These are phyloP conservation scores for Misgurnus mizolepis DNA, from an alignment of 2,113 vertebrate species.

Conservation along the genomic window DNA sequence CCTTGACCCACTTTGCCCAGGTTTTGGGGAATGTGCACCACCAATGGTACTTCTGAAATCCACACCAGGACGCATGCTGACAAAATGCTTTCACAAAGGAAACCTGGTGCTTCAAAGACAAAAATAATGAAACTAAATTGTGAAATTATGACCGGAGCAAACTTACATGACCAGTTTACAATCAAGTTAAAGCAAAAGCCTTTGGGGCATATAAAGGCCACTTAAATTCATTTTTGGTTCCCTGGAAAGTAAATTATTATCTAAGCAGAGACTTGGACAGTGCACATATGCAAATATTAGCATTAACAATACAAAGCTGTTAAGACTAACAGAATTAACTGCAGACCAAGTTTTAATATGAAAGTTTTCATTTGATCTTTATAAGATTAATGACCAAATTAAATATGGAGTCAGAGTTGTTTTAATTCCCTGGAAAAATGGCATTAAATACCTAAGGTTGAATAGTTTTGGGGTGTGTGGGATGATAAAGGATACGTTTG, in stretches of 20 bases:
- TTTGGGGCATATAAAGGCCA: constrained; percentile 40
- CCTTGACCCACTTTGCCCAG: neutral
- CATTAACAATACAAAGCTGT: constrained; percentile 2
- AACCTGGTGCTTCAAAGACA: constrained; percentile 19
- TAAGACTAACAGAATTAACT: constrained; percentile 9
- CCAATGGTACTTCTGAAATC: neutral
- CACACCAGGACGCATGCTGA: neutral
- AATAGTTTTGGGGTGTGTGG: constrained; percentile 14
- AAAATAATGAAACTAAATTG: constrained; percentile 31
- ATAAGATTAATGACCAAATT: constrained; percentile 11
- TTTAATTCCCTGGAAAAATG: neutral
- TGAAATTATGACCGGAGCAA: constrained; percentile 48
- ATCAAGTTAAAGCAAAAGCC: constrained; percentile 55
- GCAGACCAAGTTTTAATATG: neutral
- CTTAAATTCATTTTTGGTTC: constrained; percentile 27
- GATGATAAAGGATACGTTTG: neutral
- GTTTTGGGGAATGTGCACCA: constrained; percentile 6
- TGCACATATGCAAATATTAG: neutral
- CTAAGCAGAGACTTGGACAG: neutral
- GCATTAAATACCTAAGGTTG: neutral
- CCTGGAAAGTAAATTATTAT: constrained; percentile 13
- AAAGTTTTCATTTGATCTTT: neutral
- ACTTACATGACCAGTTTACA: constrained; percentile 63
- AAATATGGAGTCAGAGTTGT: constrained; percentile 3
- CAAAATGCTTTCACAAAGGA: neutral